Evolutionary conservation across 2,888 invertebrate genomes (phyloP).

Genomic region (Scaeva pyrastri): DNA sequence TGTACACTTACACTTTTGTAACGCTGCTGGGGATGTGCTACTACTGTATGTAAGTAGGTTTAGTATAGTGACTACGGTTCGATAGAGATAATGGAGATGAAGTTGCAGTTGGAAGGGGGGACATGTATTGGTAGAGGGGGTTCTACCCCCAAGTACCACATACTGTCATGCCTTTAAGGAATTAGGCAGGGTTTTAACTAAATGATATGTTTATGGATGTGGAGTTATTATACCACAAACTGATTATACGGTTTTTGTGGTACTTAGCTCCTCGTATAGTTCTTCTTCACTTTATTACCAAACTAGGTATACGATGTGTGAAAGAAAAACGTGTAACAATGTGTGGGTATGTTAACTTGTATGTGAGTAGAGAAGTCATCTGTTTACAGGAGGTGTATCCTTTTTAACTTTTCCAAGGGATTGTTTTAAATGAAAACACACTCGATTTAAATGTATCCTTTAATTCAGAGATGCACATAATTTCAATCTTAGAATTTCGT

Average conservation of each 20-base stretch:
- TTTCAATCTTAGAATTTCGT: too few species aligned
- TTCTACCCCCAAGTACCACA: conserved; percentile 3
- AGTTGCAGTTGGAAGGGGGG: conserved; percentile 29
- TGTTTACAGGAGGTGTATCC: conserved; percentile 50
- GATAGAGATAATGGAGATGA: conserved; percentile 45
- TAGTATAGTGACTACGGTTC: conserved; percentile 28
- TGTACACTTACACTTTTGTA: conserved; percentile 61
- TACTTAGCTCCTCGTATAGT: conserved; percentile 73
- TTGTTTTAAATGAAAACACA: conserved; percentile 71
- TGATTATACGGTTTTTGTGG: conserved; percentile 75
- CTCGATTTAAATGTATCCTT: not conserved
- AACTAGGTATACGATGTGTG: conserved; percentile 21
- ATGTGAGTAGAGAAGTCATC: conserved; percentile 14
- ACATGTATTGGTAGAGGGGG: conserved; percentile 6
- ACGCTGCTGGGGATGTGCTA: conserved; percentile 34
- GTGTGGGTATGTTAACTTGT: not conserved
- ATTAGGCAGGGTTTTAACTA: conserved; percentile 72
- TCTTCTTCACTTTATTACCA: conserved; percentile 44
- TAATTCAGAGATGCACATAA: too few species aligned
- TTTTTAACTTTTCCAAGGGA: conserved; percentile 45
- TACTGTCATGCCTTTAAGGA: conserved; percentile 64
- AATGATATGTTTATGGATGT: conserved; percentile 75
- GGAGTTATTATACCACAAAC: conserved; percentile 75
- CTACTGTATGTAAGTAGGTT: not conserved
- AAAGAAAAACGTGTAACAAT: not conserved